phyloP scores from a whole-genome alignment of 2,113 vertebrate species.

The Fulica atra region DNA sequence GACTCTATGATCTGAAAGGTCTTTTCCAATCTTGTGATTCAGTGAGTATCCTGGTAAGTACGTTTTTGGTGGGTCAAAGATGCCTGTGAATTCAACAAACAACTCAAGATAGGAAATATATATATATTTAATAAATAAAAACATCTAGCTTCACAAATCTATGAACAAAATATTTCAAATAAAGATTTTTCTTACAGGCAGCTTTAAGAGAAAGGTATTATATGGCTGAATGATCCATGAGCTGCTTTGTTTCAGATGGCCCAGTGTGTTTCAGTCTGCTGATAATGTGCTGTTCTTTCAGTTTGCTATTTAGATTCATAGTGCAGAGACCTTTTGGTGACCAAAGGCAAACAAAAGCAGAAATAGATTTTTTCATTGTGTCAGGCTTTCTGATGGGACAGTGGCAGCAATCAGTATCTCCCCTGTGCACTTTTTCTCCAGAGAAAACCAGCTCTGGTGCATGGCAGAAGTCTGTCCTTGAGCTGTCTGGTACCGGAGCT shows the following conservation, averaged over 20 bases:
- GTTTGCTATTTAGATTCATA: not conserved
- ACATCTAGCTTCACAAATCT: not conserved
- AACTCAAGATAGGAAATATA: not conserved
- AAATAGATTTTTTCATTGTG: not conserved
- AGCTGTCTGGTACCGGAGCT: not conserved
- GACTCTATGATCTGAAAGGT: too few relatives aligned
- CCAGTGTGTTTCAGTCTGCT: not conserved
- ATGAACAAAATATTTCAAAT: not conserved
- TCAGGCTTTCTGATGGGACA: not conserved
- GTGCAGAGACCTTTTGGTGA: not conserved
- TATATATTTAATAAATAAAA: not conserved
- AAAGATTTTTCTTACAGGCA: not conserved
- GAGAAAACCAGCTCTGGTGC: not conserved
- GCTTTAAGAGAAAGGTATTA: not conserved
- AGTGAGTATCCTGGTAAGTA: not conserved
- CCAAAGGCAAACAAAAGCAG: not conserved
- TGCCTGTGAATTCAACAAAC: not conserved
- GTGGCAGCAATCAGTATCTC: not conserved
- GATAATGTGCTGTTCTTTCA: not conserved
- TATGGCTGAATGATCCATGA: not conserved
- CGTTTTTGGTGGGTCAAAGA: not conserved
- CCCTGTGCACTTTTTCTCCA: not conserved
- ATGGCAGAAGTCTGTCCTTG: not conserved
- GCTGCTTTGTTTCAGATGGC: not conserved
- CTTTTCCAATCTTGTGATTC: too few relatives aligned